Conservation (phyloP, 1,140 invertebrate species). For the Rhagoletis zephyria region DNA sequence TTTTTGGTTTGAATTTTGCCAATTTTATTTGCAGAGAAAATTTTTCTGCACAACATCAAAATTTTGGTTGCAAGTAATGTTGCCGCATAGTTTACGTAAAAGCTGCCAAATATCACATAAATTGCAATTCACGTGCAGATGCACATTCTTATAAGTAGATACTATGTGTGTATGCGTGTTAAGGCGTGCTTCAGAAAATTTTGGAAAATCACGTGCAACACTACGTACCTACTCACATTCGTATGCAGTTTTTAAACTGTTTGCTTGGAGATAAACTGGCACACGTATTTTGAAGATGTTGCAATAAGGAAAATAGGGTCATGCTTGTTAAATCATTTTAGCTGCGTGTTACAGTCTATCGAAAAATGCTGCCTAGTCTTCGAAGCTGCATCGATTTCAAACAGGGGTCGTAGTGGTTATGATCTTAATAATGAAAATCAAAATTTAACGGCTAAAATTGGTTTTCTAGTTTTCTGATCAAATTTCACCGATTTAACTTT, state of each 20-base stretch:
- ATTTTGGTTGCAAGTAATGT: constrained; percentile 4
- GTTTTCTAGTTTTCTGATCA: no score
- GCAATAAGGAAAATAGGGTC: not conserved
- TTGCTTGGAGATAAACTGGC: not conserved
- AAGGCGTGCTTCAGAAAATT: not conserved
- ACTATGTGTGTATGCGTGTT: not conserved
- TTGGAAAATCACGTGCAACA: not conserved
- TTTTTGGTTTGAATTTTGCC: not conserved
- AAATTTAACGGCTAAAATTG: no score
- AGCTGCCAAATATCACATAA: constrained; percentile 14
- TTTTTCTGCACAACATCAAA: constrained; percentile 11
- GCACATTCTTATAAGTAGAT: not conserved
- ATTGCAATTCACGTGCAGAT: not conserved
- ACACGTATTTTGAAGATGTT: not conserved
- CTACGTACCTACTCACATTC: not conserved
- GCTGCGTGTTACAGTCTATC: no score
- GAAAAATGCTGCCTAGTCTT: no score
- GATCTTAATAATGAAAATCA: no score
- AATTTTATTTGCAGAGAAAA: constrained; percentile 13
- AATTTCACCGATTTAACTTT: no score
- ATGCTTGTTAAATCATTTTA: not conserved
- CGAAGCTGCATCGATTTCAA: no score
- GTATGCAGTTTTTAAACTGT: not conserved
- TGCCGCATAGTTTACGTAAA: constrained; percentile 6
- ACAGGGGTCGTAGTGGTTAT: no score